phyloP scores from a whole-genome alignment of 2,797 vertebrate genomes.

The Taeniopygia guttata region DNA sequence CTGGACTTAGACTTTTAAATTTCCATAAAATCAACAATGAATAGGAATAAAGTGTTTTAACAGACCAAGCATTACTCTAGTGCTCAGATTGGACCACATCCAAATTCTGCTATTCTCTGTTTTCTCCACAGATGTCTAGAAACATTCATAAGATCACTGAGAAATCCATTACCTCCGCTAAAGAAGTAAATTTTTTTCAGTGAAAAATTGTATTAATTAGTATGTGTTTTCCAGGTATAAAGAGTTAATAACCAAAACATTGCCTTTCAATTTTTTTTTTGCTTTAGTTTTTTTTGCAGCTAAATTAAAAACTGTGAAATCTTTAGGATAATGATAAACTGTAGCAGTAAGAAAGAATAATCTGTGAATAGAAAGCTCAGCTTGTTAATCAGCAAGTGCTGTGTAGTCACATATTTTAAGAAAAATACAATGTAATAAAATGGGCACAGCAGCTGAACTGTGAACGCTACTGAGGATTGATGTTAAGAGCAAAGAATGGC shows the following conservation, averaged over 20 bases:
- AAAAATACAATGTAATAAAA: slow-evolving; percentile 10
- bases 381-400: slow-evolving; percentile 2
- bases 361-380: slow-evolving; percentile 21
- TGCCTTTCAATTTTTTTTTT: slow-evolving; percentile 5
- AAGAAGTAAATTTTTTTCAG: background rate
- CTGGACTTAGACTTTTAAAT: background rate
- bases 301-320: slow-evolving; percentile 1
- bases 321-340: slow-evolving; percentile 19
- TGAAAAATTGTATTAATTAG: background rate
- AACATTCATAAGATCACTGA: background rate
- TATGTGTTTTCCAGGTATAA: background rate
- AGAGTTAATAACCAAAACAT: background rate
- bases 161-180: rapidly evolving
- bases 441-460: slow-evolving; percentile 14
- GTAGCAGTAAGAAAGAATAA: slow-evolving; percentile 5
- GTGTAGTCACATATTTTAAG: slow-evolving; percentile 38
- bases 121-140: background rate
- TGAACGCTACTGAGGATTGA: background rate
- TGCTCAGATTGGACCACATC: background rate
- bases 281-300: background rate
- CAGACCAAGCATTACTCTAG: background rate
- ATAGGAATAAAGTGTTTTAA: background rate
- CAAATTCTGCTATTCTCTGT: background rate
- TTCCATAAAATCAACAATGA: background rate
- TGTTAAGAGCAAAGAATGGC: slow-evolving; percentile 40